These are phyloP conservation scores for Ectobius pallidus DNA, from an alignment of 2,888 invertebrate species.

Conservation along the genomic window DNA sequence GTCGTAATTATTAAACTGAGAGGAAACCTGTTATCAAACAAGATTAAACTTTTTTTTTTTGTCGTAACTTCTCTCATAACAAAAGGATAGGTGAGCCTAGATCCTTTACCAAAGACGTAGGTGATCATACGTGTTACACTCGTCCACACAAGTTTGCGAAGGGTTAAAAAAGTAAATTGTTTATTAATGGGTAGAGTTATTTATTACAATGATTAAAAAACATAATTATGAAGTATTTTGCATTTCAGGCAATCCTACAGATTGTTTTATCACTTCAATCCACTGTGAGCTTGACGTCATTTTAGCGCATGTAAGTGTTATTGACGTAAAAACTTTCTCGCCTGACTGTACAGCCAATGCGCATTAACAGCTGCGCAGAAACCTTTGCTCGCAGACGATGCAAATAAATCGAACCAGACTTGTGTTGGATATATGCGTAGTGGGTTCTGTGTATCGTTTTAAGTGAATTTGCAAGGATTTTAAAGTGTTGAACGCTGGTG, in stretches of 20 bases:
- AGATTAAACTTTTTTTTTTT: background rate
- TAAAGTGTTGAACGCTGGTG: conserved; percentile 46
- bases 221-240: no score
- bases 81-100: conserved; percentile 23
- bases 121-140: conserved; percentile 4
- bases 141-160: conserved; percentile 17
- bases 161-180: no score
- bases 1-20: background rate
- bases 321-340: background rate
- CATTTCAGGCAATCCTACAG: no score
- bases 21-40: conserved; percentile 14
- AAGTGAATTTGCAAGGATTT: conserved; percentile 14
- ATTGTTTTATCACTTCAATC: no score
- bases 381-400: conserved; percentile 50
- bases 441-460: conserved; percentile 23
- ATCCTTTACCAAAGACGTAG: conserved; percentile 26
- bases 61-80: background rate
- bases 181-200: no score
- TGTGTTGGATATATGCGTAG: conserved; percentile 48
- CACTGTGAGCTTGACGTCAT: no score
- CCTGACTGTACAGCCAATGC: conserved; percentile 15
- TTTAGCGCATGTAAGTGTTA: background rate
- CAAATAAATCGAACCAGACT: conserved; percentile 55
- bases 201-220: no score
- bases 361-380: conserved; percentile 40